A percentile compares a stretch with the other conserved stretches of the same genome.
These are phyloP conservation scores for Dinocampus coccinellae DNA, from an alignment of 2,888 invertebrate genomes.

Conservation along the genomic window DNA sequence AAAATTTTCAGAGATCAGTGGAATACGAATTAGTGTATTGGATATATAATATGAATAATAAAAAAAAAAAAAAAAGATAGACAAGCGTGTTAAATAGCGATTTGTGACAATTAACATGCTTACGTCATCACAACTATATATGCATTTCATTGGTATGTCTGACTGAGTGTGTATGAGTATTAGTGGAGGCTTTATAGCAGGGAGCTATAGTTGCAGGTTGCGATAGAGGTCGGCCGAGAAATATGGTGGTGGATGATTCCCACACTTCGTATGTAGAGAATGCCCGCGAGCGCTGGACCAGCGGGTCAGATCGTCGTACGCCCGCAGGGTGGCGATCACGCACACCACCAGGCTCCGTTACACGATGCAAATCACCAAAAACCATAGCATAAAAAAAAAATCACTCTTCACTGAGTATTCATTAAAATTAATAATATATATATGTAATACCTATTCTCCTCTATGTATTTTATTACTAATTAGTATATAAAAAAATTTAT, in stretches of 20 bases:
- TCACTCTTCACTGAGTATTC: slow-evolving; percentile 14
- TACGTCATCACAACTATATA: not conserved
- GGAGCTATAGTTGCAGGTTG: slow-evolving; percentile 63
- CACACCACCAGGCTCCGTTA: slow-evolving; percentile 53
- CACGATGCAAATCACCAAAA: slow-evolving; percentile 51
- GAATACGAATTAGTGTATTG: slow-evolving; percentile 1
- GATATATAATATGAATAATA: too few relatives aligned
- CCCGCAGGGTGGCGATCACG: slow-evolving; percentile 56
- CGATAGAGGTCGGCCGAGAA: slow-evolving; percentile 62
- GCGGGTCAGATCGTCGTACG: slow-evolving; percentile 64
- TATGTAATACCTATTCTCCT: too few relatives aligned
- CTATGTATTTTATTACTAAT: too few relatives aligned
- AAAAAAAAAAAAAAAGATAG: slow-evolving; percentile 33
- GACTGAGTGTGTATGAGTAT: slow-evolving; percentile 15
- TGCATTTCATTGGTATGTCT: not conserved
- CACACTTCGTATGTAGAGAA: slow-evolving; percentile 59
- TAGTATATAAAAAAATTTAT: too few relatives aligned
- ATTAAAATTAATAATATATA: not conserved
- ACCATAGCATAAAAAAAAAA: too few relatives aligned
- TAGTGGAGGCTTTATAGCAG: slow-evolving; percentile 45
- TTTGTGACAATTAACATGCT: not conserved
- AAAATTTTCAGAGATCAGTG: not conserved
- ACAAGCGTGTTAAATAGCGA: slow-evolving; percentile 31
- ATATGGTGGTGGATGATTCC: slow-evolving; percentile 64
- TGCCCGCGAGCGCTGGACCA: slow-evolving; percentile 62